Evolutionary conservation across 2,888 invertebrate genomes (phyloP).

Genomic region (Erpobdella octoculata): DNA sequence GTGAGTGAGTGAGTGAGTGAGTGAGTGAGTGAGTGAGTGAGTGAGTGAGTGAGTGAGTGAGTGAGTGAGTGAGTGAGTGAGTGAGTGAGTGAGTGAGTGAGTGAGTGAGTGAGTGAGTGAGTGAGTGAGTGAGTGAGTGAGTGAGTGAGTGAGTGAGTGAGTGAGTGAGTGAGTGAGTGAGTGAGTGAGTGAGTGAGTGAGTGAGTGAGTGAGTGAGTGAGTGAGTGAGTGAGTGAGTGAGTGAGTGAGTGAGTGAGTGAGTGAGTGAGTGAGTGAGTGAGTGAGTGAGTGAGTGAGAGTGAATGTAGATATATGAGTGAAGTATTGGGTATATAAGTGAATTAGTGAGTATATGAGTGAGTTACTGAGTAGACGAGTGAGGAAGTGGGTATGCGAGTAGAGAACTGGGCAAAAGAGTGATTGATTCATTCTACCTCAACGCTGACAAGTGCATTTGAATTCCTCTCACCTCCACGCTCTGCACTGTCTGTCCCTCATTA

Average conservation of each 20-base stretch:
- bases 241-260: background rate
- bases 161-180: constrained; percentile 2
- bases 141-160: background rate
- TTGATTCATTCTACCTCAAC: too few species aligned
- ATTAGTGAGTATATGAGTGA: too few species aligned
- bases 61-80: constrained; percentile 10
- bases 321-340: too few species aligned
- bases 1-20: constrained; percentile 1
- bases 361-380: too few species aligned
- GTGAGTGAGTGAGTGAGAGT: background rate
- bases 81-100: constrained; percentile 11
- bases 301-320: too few species aligned
- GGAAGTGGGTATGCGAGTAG: too few species aligned
- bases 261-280: background rate
- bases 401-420: too few species aligned
- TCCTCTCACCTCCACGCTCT: too few species aligned
- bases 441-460: too few species aligned
- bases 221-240: background rate
- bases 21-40: constrained; percentile 8
- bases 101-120: constrained; percentile 11
- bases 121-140: constrained; percentile 3
- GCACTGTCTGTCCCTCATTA: too few species aligned
- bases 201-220: constrained; percentile 1
- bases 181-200: background rate
- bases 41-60: constrained; percentile 10